Evolutionary conservation across 2,113 vertebrate species (phyloP).

Genomic region (zebrafish (Danio rerio)): DNA sequence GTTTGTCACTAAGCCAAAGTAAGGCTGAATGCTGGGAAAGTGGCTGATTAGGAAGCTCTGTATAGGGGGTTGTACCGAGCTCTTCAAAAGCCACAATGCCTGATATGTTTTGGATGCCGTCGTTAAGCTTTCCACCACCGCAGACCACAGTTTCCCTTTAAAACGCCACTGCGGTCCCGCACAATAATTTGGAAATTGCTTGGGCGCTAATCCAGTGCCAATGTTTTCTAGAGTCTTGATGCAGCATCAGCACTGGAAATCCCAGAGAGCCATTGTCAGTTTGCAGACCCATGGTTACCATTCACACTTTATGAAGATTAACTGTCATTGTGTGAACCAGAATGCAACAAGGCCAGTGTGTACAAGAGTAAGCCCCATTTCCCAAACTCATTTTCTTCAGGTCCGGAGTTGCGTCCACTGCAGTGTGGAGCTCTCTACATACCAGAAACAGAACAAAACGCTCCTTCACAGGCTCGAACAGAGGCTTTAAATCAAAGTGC

Average conservation of each 20-base stretch:
- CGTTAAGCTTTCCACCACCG: slow-evolving; percentile 1
- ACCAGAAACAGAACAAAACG: slow-evolving; percentile 66
- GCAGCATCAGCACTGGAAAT: slow-evolving; percentile 51
- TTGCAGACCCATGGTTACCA: slow-evolving; percentile 61
- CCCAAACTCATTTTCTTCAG: slow-evolving; percentile 50
- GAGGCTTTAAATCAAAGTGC: slow-evolving; percentile 65
- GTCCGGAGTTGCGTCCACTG: slow-evolving; percentile 48
- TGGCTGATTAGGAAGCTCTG: slow-evolving; percentile 35
- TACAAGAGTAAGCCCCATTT: slow-evolving; percentile 47
- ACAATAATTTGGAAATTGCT: slow-evolving; percentile 40
- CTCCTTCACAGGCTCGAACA: slow-evolving; percentile 67
- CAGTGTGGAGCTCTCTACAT: slow-evolving; percentile 64
- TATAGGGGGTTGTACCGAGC: slow-evolving; percentile 26
- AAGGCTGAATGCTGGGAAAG: slow-evolving; percentile 35
- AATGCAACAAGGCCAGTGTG: slow-evolving; percentile 53
- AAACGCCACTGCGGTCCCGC: neutral
- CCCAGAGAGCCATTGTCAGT: slow-evolving; percentile 64
- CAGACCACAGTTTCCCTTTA: neutral
- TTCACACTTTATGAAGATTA: slow-evolving; percentile 70
- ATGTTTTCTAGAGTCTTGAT: slow-evolving; percentile 65
- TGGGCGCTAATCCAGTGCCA: slow-evolving; percentile 39
- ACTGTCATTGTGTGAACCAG: slow-evolving; percentile 66
- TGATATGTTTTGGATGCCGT: slow-evolving; percentile 24
- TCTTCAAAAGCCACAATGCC: slow-evolving; percentile 29
- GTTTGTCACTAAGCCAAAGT: slow-evolving; percentile 27